Evolutionary conservation across 2,888 invertebrate genomes (phyloP).

Genomic region (Iselma pallidipennis): DNA sequence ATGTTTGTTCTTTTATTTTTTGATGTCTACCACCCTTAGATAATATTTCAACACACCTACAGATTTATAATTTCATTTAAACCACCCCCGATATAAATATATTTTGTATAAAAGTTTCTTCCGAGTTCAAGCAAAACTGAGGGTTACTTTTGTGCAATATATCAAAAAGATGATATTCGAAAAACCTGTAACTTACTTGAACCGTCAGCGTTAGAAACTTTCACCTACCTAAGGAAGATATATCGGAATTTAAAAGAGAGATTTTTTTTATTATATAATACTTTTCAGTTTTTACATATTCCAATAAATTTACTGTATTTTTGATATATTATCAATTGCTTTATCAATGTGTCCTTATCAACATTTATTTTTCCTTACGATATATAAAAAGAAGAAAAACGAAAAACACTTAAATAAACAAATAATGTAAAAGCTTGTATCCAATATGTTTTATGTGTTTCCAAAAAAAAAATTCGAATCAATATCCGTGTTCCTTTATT

Average conservation of each 20-base stretch:
- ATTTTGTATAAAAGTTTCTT: slow-evolving; percentile 17
- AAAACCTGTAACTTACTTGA: slow-evolving; percentile 51
- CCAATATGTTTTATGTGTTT: too few species aligned
- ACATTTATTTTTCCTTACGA: too few species aligned
- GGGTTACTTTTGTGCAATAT: slow-evolving; percentile 46
- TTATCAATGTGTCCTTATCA: too few species aligned
- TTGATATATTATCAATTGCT: too few species aligned
- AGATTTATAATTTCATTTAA: slow-evolving; percentile 26
- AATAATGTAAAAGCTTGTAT: too few species aligned
- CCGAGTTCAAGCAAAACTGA: slow-evolving; percentile 14
- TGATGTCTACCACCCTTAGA: not conserved
- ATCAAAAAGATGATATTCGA: slow-evolving; percentile 52
- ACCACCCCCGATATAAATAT: not conserved
- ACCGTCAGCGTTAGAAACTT: slow-evolving; percentile 51
- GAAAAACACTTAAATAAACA: too few species aligned
- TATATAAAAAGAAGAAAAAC: too few species aligned
- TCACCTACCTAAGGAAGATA: slow-evolving; percentile 49
- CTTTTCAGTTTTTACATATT: slow-evolving; percentile 12
- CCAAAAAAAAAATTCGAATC: too few species aligned
- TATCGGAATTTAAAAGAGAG: slow-evolving; percentile 48
- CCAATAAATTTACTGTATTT: slow-evolving; percentile 25
- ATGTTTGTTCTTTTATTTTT: too few species aligned
- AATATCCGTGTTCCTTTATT: not conserved
- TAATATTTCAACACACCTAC: slow-evolving; percentile 13
- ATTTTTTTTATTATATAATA: slow-evolving; percentile 37